Base-by-base conservation (phyloP, 1,140 invertebrate species). In the Drosophila ogumai region DNA sequence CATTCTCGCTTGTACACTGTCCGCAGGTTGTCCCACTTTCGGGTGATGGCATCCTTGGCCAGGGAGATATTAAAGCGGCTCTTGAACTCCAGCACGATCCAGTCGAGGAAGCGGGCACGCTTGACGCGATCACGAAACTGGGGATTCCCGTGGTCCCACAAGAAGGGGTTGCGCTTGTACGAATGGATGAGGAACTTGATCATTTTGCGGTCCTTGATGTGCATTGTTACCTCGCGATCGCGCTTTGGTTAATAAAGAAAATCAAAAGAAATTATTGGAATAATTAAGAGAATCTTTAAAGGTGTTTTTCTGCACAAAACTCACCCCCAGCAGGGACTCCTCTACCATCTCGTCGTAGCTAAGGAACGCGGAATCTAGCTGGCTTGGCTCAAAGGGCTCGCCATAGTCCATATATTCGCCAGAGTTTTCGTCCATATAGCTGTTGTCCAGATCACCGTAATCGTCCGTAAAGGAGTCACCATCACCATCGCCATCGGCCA, bases 191-290 rank as follows among this genome's bases (percentile, higher is more conserved):
- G 81, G 56, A 92, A 92, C 79, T 91, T 79, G 43, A 92, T 92
- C 91, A 92, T 92, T 60, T 92, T 91, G 17, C 91, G 87, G 60
- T 92, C 91, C 73, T 92, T 92, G 12, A 92, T 92, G 60, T 92
- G 91, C 85, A 86, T 86, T 3, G 91, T 90, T 8, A 92, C 56
- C 61, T 81, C 91, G 3, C 78, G 64, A 43, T 88, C 88, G n/a
- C 79, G 47, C 47, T 50, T 31, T 49, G n/a, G 13, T 15, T 25
- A 0, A 46, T 1, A 6, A 13, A 22, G 1, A 46, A 0, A 22
- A 49, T 4, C 6, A 50, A 28, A 50, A 3, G 3, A 28, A 50
- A 22, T 17, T 12, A 13, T 6, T 28, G 17, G 5, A 1, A 5
- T 13, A 0, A n/a, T 3, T 19, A 58, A 12, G 15, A 22, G 2